Evolutionary conservation across 2,888 invertebrate species (phyloP).

Genomic region (Morinoia aosen): DNA sequence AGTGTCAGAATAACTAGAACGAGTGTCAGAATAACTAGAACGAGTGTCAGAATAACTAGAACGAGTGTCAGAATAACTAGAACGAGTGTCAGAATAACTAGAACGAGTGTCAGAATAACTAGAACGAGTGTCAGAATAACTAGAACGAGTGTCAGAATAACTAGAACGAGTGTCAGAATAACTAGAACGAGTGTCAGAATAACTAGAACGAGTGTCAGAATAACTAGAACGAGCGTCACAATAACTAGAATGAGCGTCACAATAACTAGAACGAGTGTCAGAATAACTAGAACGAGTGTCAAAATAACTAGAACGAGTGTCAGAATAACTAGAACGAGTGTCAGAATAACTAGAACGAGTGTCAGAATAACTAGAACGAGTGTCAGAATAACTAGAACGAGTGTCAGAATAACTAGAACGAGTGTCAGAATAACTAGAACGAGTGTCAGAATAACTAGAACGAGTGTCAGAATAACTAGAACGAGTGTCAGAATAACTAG

Average conservation of each 20-base stretch:
- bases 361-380: not conserved
- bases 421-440: not conserved
- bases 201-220: no score
- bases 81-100: not conserved
- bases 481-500: not conserved
- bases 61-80: not conserved
- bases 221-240: not conserved
- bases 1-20: not conserved
- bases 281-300: not conserved
- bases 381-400: no score
- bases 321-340: not conserved
- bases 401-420: not conserved
- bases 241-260: not conserved
- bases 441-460: not conserved
- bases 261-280: not conserved
- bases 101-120: not conserved
- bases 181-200: not conserved
- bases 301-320: not conserved
- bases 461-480: not conserved
- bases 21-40: not conserved
- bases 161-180: not conserved
- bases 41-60: no score
- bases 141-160: not conserved
- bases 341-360: not conserved
- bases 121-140: not conserved